Conservation (phyloP, 2,888 invertebrate genomes). For the Drosophila macrothrix region DNA sequence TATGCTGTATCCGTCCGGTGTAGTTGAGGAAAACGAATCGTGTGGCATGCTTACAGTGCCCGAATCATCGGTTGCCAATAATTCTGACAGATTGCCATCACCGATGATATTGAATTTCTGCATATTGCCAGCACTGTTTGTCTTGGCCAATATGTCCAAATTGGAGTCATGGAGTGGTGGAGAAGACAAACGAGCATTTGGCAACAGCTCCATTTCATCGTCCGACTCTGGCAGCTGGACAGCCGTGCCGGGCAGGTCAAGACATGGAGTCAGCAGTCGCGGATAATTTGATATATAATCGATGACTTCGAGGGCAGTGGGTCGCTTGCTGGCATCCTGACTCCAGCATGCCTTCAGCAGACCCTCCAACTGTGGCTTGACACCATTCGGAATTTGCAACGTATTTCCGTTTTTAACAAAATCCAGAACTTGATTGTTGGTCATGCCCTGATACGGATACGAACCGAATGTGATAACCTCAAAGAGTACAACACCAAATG, state of each 20-base stretch:
- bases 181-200: constrained; percentile 64
- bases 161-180: constrained; percentile 45
- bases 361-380: constrained; percentile 92
- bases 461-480: constrained; percentile 96
- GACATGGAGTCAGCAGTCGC: constrained; percentile 90
- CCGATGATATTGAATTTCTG: constrained; percentile 33
- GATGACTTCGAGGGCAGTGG: constrained; percentile 91
- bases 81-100: constrained; percentile 13
- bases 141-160: constrained; percentile 49
- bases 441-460: constrained; percentile 94
- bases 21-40: constrained; percentile 57
- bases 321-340: constrained; percentile 89
- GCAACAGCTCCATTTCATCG: constrained; percentile 78
- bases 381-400: constrained; percentile 90
- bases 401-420: constrained; percentile 92
- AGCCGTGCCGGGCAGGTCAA: constrained; percentile 91
- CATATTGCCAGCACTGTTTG: constrained; percentile 22
- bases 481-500: constrained; percentile 94
- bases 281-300: constrained; percentile 92
- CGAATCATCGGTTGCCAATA: constrained; percentile 13
- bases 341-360: constrained; percentile 93
- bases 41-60: constrained; percentile 5
- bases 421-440: constrained; percentile 93
- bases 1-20: constrained; percentile 81
- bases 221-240: constrained; percentile 89